phyloP scores from a whole-genome alignment of 2,113 vertebrate genomes.

The Nyctereutes procyonoides region DNA sequence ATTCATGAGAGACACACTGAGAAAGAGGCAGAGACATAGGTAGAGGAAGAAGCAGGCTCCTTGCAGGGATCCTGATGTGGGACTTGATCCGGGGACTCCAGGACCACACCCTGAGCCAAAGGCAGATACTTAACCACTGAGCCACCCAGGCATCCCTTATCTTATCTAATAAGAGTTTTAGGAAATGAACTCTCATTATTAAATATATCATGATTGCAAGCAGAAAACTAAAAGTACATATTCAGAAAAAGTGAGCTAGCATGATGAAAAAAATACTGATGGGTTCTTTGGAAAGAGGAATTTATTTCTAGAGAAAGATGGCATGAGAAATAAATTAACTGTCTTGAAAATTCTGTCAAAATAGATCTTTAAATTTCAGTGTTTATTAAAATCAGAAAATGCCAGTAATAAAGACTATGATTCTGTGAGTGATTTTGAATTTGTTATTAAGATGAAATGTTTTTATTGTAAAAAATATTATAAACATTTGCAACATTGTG shows the following conservation, averaged over 20 bases:
- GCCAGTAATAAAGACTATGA: not conserved
- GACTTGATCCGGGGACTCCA: no score
- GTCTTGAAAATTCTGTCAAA: constrained; percentile 4
- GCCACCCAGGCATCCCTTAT: no score
- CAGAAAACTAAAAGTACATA: not conserved
- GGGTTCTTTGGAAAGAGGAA: not conserved
- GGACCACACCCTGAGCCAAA: no score
- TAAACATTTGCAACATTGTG: not conserved
- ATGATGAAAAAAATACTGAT: not conserved
- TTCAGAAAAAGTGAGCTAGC: not conserved
- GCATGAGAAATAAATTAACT: not conserved
- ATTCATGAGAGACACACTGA: no score
- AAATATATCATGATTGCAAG: not conserved
- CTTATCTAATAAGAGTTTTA: not conserved
- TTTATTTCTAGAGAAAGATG: not conserved
- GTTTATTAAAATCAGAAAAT: not conserved
- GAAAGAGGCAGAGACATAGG: no score
- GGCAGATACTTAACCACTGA: no score
- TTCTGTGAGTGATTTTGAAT: not conserved
- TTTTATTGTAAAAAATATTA: not conserved
- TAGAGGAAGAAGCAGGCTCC: no score
- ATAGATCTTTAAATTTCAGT: not conserved
- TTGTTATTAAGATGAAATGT: not conserved
- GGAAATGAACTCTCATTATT: not conserved
- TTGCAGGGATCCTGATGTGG: no score